phyloP scores from a whole-genome alignment of 2,113 vertebrate species.

The Peromyscus californicus region DNA sequence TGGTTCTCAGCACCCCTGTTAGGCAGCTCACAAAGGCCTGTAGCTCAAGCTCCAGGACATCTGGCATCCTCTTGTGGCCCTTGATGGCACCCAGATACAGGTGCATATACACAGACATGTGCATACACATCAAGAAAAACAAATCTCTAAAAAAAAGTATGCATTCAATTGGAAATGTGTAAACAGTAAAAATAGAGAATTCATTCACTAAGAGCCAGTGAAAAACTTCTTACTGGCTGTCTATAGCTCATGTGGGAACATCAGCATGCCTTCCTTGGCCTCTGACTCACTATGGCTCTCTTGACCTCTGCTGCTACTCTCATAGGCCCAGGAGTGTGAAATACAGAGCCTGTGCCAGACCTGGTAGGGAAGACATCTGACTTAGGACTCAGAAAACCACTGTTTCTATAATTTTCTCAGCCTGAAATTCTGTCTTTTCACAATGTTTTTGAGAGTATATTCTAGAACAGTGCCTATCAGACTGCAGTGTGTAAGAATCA shows the following conservation, averaged over 20 bases:
- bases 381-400: not conserved
- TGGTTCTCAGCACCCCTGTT: not conserved
- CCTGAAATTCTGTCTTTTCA: not conserved
- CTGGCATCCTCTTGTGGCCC: not conserved
- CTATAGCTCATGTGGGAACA: not conserved
- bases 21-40: not conserved
- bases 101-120: not conserved
- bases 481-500: not conserved
- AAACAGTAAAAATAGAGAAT: constrained; percentile 23
- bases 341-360: not conserved
- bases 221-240: not conserved
- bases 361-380: fast-evolving
- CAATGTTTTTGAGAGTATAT: not conserved
- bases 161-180: not conserved
- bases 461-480: not conserved
- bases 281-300: not conserved
- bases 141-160: not conserved
- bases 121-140: not conserved
- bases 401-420: not conserved
- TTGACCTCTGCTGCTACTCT: not conserved
- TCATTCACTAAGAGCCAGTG: not conserved
- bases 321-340: not conserved
- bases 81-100: not conserved
- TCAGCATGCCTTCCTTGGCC: no score
- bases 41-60: not conserved